Percentiles rank a stretch among this genome's conserved stretches.
Conservation (phyloP, 2,888 invertebrate genomes). For the Gibbula magus region DNA sequence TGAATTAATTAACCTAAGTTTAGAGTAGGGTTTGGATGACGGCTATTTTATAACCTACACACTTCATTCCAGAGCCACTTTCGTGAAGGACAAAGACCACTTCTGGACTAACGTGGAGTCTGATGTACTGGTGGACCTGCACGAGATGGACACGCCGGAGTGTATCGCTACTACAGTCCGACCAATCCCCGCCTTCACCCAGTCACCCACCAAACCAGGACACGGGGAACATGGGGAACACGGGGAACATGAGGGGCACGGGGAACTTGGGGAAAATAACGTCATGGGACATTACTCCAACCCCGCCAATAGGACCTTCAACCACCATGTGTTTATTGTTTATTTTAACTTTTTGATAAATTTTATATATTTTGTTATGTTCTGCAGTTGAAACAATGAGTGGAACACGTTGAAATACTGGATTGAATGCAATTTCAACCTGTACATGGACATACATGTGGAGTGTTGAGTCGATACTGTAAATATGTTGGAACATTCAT, state of each 20-base stretch:
- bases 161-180: slow-evolving; percentile 23
- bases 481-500: too few relatives aligned
- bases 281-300: not conserved
- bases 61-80: slow-evolving; percentile 35
- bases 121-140: slow-evolving; percentile 35
- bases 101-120: slow-evolving; percentile 44
- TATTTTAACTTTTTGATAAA: too few relatives aligned
- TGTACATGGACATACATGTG: too few relatives aligned
- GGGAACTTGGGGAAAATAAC: not conserved
- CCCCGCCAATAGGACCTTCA: not conserved
- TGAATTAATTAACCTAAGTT: too few relatives aligned
- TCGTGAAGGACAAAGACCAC: slow-evolving; percentile 34
- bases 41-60: not conserved
- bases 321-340: too few relatives aligned
- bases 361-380: too few relatives aligned
- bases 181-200: not conserved
- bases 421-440: too few relatives aligned
- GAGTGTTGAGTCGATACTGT: too few relatives aligned
- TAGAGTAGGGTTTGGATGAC: too few relatives aligned
- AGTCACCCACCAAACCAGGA: not conserved
- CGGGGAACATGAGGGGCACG: not conserved
- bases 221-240: not conserved
- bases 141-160: slow-evolving; percentile 30
- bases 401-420: too few relatives aligned
- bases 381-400: too few relatives aligned